These are phyloP conservation scores for Crotalus adamanteus DNA, from an alignment of 2,797 vertebrate genomes.

Conservation along the genomic window DNA sequence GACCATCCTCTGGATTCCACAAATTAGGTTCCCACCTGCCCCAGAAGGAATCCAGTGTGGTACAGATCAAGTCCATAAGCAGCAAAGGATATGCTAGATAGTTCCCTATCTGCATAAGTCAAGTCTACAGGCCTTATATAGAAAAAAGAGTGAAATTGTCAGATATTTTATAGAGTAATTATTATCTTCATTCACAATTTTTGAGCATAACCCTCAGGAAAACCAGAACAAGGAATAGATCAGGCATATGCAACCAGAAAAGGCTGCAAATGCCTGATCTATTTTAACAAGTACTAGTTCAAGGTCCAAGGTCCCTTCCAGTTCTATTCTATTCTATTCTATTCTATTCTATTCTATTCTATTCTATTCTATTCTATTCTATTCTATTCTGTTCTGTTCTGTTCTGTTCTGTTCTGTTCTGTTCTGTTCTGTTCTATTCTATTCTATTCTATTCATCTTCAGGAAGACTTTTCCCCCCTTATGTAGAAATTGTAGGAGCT, in stretches of 20 bases:
- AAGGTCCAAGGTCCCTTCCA: background rate
- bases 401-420: too few species aligned
- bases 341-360: too few species aligned
- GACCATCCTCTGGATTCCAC: background rate
- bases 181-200: background rate
- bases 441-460: too few species aligned
- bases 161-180: background rate
- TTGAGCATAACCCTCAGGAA: background rate
- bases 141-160: background rate
- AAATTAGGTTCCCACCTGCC: background rate
- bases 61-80: background rate
- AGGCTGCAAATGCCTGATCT: background rate
- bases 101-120: background rate
- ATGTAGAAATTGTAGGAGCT: background rate
- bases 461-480: background rate
- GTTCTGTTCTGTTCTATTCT: too few species aligned
- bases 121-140: background rate
- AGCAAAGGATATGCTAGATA: background rate
- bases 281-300: background rate
- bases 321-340: too few species aligned
- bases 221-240: background rate
- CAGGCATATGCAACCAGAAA: background rate
- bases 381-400: too few species aligned
- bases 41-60: background rate
- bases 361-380: too few species aligned